These are phyloP conservation scores for Lithophane ornitopus DNA, from an alignment of 2,888 invertebrate genomes.

Conservation along the genomic window DNA sequence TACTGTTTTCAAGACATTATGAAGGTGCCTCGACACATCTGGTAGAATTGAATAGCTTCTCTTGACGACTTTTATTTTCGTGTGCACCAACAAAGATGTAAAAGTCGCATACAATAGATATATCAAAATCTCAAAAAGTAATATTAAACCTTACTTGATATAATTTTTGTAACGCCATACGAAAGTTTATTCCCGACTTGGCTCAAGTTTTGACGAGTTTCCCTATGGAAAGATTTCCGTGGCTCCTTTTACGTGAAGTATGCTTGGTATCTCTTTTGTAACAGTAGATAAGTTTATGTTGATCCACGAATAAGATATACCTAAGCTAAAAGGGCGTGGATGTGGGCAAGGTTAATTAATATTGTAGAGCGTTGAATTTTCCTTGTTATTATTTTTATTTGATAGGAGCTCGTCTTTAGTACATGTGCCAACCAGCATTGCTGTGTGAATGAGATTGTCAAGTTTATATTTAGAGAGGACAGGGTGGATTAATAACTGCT, in stretches of 20 bases:
- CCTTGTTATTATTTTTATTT: neutral
- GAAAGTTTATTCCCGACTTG: slow-evolving; percentile 42
- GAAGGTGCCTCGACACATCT: no score
- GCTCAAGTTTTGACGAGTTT: slow-evolving; percentile 56
- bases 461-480: neutral
- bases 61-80: no score
- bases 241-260: slow-evolving; percentile 47
- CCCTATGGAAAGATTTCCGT: slow-evolving; percentile 51
- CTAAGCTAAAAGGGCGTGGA: neutral
- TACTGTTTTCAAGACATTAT: neutral
- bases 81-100: neutral
- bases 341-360: slow-evolving; percentile 27
- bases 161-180: slow-evolving; percentile 54
- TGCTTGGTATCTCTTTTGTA: slow-evolving; percentile 56
- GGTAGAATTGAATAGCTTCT: no score
- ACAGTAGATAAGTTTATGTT: slow-evolving; percentile 28
- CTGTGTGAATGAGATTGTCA: neutral
- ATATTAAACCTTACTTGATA: slow-evolving; percentile 28
- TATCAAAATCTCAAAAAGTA: slow-evolving; percentile 17
- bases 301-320: slow-evolving; percentile 33
- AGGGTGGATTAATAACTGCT: no score
- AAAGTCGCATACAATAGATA: slow-evolving; percentile 1
- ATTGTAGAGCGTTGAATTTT: neutral
- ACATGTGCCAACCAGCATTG: neutral
- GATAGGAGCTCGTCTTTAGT: no score